Base-by-base conservation (phyloP, 2,113 vertebrate species). In the Myotis davidii region DNA sequence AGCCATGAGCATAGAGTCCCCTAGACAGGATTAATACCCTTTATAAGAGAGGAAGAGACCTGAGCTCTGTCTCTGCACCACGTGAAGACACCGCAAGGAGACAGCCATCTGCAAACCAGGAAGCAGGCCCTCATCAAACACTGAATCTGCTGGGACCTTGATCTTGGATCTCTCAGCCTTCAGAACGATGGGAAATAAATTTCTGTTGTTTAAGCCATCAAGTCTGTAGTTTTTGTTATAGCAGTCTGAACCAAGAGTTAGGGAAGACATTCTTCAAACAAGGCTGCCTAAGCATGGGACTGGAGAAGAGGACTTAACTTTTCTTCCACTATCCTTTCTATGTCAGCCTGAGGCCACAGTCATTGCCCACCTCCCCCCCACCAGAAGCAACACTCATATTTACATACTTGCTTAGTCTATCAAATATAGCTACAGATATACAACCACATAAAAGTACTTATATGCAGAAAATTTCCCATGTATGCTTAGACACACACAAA, bases 381-480 rank as follows among this genome's bases (percentile, higher is more conserved):
- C 45, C 56, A 32, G 11, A 74, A 25, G 7, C 12, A 64, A 85
- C 76, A 88, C 10, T 69, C 67, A 76, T 65, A 93, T 59, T 88
- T 85, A 83, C 39, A 89, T 83, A 50, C 34, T 70, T 67, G 91
- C 56, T 34, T 20, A 69, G 34, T 73, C n/a, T 14, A 9, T 69
- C 70, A 70, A 81, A 93, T 82, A 17, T 81, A n/a, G 34, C 74
- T 34, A 84, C 32, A 88, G 29, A 74, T 37, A 78, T 27, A 59
- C n/a, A 95, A 42, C 70, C 16, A 90, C 50, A 79, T 61, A 42
- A 87, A 88, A 82, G 8, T 37, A 69, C 29, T 94, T 81, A 86
- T 14, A 92, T 61, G 87, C 52, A 90, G 82, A 70, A 90, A 96
- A 88, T 39, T 50, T 72, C 17, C 45, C 83, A 72, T 39, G 34